A percentile compares a stretch with the other conserved stretches of the same genome.
These are phyloP conservation scores for Pristis pectinata DNA, from an alignment of 2,797 vertebrate genomes.

Conservation along the genomic window DNA sequence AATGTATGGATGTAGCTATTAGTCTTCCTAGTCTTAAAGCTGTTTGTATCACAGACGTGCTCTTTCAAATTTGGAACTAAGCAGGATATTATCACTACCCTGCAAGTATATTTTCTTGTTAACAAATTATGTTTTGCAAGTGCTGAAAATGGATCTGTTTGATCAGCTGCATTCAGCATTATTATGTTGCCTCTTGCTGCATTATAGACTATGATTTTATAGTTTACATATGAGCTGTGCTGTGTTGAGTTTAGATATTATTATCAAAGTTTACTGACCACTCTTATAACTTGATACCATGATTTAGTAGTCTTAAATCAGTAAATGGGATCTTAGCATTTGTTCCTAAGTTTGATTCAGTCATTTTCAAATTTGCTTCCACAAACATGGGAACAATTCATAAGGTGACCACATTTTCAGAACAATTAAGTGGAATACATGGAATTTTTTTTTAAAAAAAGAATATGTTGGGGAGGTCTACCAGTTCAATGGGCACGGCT, in stretches of 20 bases:
- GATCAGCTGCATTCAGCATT: neutral
- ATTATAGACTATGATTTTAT: neutral
- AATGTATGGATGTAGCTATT: too few species aligned
- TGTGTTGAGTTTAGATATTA: neutral
- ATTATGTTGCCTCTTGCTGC: too few species aligned
- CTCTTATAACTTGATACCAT: neutral
- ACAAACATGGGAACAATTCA: neutral
- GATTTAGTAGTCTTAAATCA: neutral
- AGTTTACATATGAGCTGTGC: neutral
- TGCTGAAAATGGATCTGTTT: neutral
- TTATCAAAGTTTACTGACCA: neutral
- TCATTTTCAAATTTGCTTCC: neutral
- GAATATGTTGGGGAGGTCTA: too few species aligned
- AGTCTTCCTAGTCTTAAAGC: too few species aligned
- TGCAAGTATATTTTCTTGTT: neutral
- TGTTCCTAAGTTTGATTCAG: neutral
- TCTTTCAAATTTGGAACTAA: neutral
- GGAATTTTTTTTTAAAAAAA: too few species aligned
- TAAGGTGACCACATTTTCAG: too few species aligned
- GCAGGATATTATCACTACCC: neutral
- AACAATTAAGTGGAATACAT: too few species aligned
- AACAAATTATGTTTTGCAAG: neutral
- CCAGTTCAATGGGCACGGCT: too few species aligned
- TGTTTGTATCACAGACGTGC: too few species aligned
- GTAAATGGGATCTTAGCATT: neutral